Percentiles rank a stretch among this genome's conserved stretches.
Conservation (phyloP, 2,888 invertebrate species). For the Villa cingulata region DNA sequence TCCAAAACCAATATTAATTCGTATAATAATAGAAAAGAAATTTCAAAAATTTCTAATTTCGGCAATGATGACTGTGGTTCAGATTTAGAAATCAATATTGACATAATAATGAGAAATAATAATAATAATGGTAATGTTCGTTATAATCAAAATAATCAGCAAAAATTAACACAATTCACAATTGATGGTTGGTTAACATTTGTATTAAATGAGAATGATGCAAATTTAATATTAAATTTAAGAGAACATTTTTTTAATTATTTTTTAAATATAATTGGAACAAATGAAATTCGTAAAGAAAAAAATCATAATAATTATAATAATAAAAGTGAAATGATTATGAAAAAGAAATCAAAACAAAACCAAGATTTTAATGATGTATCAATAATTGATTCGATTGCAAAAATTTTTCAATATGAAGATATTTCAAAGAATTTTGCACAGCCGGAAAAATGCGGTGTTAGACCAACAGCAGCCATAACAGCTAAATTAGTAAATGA, state of each 20-base stretch:
- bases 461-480: constrained; percentile 24
- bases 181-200: constrained; percentile 66
- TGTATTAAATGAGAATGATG: constrained; percentile 49
- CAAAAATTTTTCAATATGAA: constrained; percentile 18
- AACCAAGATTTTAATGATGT: too few relatives aligned
- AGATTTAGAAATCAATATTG: not conserved
- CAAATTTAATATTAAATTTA: constrained; percentile 49
- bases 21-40: too few relatives aligned
- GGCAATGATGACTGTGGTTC: constrained; percentile 8
- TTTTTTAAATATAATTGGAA: constrained; percentile 19
- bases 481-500: constrained; percentile 3
- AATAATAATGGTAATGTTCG: not conserved
- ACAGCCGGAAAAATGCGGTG: constrained; percentile 20
- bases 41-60: too few relatives aligned
- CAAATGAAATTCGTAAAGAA: constrained; percentile 6
- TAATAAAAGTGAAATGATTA: not conserved
- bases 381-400: constrained; percentile 16
- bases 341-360: constrained; percentile 11
- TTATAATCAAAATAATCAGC: constrained; percentile 7
- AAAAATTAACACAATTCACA: constrained; percentile 29
- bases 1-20: not conserved
- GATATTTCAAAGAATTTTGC: constrained; percentile 18
- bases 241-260: constrained; percentile 51
- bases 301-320: not conserved
- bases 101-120: not conserved